Evolutionary conservation across 1,140 invertebrate species (phyloP).

Genomic region (Zelostemma sp.): DNA sequence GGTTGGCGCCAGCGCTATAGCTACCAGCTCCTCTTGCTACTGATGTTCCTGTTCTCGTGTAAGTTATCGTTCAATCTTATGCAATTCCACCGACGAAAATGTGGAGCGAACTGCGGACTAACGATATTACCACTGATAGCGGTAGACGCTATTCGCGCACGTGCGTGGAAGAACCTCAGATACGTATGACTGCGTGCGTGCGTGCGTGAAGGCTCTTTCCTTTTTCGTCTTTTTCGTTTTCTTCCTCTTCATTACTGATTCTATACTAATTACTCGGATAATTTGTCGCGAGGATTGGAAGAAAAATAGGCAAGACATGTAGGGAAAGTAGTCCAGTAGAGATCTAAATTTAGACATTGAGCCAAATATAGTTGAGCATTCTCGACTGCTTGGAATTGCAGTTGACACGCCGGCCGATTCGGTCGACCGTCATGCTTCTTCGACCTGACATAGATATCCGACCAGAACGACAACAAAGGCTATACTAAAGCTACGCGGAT

Average conservation of each 20-base stretch:
- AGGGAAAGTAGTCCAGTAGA: conserved; percentile 31
- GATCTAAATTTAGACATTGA: conserved; percentile 12
- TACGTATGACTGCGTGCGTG: too few species aligned
- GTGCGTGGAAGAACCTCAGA: conserved; percentile 23
- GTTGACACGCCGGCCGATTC: conserved; percentile 15
- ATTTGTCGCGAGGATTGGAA: conserved; percentile 17
- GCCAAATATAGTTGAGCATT: conserved; percentile 27
- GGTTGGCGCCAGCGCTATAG: conserved; percentile 8
- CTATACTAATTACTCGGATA: too few species aligned
- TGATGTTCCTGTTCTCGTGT: conserved; percentile 42
- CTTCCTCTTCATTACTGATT: too few species aligned
- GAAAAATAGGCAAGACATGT: conserved; percentile 32
- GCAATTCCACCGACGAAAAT: conserved; percentile 49
- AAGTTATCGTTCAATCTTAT: conserved; percentile 51
- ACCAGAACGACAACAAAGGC: conserved; percentile 31
- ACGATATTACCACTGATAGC: conserved; percentile 48
- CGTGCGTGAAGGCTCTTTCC: too few species aligned
- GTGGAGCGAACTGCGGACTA: conserved; percentile 44
- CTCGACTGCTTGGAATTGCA: conserved; percentile 28
- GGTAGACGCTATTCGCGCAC: conserved; percentile 31
- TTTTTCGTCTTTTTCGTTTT: too few species aligned
- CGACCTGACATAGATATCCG: conserved; percentile 31
- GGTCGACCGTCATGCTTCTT: conserved; percentile 21
- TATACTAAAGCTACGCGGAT: conserved; percentile 23
- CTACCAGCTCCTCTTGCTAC: conserved; percentile 6